Evolutionary conservation across 2,113 vertebrate genomes (phyloP).

Genomic region (Pachyramphus minor): DNA sequence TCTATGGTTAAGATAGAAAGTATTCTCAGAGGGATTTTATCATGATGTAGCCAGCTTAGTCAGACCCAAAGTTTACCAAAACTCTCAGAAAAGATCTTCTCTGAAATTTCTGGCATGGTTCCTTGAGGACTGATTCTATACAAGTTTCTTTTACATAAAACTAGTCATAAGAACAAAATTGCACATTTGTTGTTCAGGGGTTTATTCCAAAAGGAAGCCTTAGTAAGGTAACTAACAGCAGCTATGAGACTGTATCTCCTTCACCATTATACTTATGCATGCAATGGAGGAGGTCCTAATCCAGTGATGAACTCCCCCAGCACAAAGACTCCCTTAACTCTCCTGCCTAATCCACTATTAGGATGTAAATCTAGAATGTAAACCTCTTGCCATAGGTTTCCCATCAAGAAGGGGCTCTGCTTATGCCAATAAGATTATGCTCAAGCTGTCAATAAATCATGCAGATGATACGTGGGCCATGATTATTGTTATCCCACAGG

Average conservation of each 20-base stretch:
- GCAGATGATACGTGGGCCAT: not conserved
- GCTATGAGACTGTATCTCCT: not conserved
- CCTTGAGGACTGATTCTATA: not conserved
- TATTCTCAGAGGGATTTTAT: not conserved
- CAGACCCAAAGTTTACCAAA: not conserved
- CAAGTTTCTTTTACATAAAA: not conserved
- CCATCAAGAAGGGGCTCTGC: not conserved
- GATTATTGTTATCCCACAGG: not conserved
- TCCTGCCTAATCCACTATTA: not conserved
- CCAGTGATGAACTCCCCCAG: not conserved
- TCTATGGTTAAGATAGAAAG: not conserved
- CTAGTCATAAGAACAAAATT: not conserved
- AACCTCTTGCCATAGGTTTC: not conserved
- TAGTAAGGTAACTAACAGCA: not conserved
- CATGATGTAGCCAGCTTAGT: not conserved
- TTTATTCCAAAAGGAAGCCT: not conserved
- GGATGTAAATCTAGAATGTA: not conserved
- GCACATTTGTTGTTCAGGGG: fast-evolving
- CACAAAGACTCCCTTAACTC: not conserved
- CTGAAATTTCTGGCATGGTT: not conserved
- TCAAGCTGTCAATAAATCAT: not conserved
- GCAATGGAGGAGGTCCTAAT: fast-evolving
- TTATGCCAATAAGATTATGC: not conserved
- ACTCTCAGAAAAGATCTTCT: not conserved
- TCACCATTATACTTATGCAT: not conserved